These are phyloP conservation scores for Trichosurus vulpecula DNA, from an alignment of 2,797 vertebrate genomes.

Conservation along the genomic window DNA sequence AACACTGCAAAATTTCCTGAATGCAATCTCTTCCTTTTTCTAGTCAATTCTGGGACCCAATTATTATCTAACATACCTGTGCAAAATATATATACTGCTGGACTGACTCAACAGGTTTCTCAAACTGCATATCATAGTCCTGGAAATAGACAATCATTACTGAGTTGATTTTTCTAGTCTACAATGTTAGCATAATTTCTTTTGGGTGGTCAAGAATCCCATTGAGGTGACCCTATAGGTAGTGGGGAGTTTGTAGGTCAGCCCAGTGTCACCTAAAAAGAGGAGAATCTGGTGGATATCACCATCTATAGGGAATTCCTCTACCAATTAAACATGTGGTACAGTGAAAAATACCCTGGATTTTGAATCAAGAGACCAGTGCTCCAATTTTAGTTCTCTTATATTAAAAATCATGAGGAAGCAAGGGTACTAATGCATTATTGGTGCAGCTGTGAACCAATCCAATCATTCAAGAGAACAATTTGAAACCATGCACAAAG, in stretches of 20 bases:
- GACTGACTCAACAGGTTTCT: neutral
- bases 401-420: neutral
- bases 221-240: neutral
- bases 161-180: neutral
- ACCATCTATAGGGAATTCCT: neutral
- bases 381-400: neutral
- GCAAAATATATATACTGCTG: neutral
- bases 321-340: neutral
- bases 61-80: neutral
- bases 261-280: neutral
- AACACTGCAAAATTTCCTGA: neutral
- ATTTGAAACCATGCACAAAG: neutral
- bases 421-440: neutral
- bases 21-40: neutral
- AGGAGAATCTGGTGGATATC: neutral
- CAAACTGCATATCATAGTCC: neutral
- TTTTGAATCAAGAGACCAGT: neutral
- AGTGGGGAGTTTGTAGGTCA: neutral
- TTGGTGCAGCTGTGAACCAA: neutral
- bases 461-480: neutral
- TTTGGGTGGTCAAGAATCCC: neutral
- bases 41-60: neutral
- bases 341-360: neutral
- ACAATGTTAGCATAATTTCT: neutral
- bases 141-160: neutral